Conservation (phyloP, 2,888 invertebrate species). For the Criorhina ranunculi region DNA sequence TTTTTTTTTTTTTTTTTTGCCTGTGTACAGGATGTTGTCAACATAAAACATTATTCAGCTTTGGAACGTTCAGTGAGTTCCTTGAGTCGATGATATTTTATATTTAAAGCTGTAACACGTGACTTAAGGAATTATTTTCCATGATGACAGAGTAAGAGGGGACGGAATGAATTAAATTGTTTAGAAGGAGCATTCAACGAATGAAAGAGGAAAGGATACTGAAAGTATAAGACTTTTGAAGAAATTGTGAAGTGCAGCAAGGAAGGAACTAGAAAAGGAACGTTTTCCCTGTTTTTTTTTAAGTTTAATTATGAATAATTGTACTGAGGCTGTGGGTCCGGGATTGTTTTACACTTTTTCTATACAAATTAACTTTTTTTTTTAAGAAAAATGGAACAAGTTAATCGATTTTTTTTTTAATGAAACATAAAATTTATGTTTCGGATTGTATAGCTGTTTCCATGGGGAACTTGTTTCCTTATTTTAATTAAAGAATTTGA, state of each 20-base stretch:
- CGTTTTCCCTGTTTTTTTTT: slow-evolving; percentile 37
- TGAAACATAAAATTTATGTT: slow-evolving; percentile 55
- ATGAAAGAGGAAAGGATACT: slow-evolving; percentile 4
- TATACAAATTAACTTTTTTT: too few species aligned
- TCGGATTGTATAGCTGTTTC: background rate
- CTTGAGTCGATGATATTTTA: slow-evolving; percentile 54
- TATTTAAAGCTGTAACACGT: slow-evolving; percentile 68
- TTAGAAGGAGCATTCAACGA: slow-evolving; percentile 40
- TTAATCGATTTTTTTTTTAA: slow-evolving; percentile 50
- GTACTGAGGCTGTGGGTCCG: background rate
- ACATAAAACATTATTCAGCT: slow-evolving; percentile 67
- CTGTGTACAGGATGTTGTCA: slow-evolving; percentile 65
- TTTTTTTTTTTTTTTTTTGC: background rate
- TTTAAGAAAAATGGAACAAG: slow-evolving; percentile 56
- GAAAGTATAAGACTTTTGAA: slow-evolving; percentile 25
- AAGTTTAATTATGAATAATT: slow-evolving; percentile 70
- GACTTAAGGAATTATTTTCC: slow-evolving; percentile 49
- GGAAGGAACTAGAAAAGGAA: slow-evolving; percentile 27
- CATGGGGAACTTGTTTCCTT: slow-evolving; percentile 1
- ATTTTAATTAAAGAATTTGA: slow-evolving; percentile 57
- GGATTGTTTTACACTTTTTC: background rate
- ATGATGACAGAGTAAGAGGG: slow-evolving; percentile 9
- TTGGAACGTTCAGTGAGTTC: slow-evolving; percentile 40
- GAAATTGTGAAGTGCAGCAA: slow-evolving; percentile 52
- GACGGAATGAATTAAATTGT: slow-evolving; percentile 58